Evolutionary conservation across 2,113 vertebrate species (phyloP).

Genomic region (Amblyornis subalaris): DNA sequence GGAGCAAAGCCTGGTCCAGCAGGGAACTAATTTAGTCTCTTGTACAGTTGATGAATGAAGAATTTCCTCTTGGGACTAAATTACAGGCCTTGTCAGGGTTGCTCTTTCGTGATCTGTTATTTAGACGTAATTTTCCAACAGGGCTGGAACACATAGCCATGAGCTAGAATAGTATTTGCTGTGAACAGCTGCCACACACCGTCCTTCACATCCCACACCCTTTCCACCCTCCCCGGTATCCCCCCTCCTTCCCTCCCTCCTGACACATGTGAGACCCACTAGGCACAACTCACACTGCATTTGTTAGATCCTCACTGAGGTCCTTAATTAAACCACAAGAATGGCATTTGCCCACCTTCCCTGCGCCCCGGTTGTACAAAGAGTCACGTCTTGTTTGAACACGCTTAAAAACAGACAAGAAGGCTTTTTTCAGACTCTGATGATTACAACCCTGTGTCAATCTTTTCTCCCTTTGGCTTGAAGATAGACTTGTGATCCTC

Average conservation of each 20-base stretch:
- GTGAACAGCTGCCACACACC: conserved; percentile 67
- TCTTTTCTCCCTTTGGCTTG: conserved; percentile 59
- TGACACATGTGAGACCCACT: background rate
- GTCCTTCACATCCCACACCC: conserved; percentile 54
- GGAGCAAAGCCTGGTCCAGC: conserved; percentile 45
- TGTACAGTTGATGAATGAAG: conserved; percentile 78
- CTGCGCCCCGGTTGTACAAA: conserved; percentile 43
- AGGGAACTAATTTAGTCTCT: conserved; percentile 76
- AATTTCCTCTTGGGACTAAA: conserved; percentile 83
- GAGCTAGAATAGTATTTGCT: conserved; percentile 76
- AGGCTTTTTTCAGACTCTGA: conserved; percentile 59
- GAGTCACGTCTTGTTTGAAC: conserved; percentile 68
- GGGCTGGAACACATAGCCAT: conserved; percentile 74
- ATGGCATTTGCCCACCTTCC: conserved; percentile 63
- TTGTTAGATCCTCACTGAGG: conserved; percentile 52
- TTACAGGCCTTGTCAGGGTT: conserved; percentile 77
- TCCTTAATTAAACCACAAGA: conserved; percentile 74
- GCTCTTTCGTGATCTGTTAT: conserved; percentile 81
- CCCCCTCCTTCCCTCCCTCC: background rate
- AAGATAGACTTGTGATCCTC: conserved; percentile 73
- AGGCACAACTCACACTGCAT: background rate
- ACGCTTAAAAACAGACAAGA: conserved; percentile 66
- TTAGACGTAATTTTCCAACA: conserved; percentile 82
- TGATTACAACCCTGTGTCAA: conserved; percentile 74
- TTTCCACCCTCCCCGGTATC: background rate